Evolutionary conservation across 2,888 invertebrate species (phyloP).

Genomic region (Sphecodes monilicornis): DNA sequence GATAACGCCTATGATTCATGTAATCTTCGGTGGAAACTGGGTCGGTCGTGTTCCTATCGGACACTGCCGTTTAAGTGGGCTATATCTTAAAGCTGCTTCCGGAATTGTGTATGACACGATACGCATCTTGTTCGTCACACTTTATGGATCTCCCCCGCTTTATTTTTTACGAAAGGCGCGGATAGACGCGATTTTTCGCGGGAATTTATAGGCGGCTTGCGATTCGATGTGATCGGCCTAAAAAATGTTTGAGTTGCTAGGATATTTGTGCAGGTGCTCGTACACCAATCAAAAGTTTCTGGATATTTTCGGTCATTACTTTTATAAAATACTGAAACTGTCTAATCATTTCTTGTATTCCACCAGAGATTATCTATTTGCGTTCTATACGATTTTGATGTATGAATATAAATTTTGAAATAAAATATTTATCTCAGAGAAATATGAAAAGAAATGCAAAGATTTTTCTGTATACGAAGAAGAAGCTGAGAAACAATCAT

Average conservation of each 20-base stretch:
- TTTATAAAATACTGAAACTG: not conserved
- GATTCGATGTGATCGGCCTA: not conserved
- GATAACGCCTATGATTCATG: not conserved
- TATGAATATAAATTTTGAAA: not conserved
- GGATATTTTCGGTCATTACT: not conserved
- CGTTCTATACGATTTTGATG: too few species aligned
- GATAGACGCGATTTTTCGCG: not conserved
- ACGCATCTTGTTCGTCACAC: not conserved
- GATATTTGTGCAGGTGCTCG: not conserved
- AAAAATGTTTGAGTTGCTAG: not conserved
- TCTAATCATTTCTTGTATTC: not conserved
- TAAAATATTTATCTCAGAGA: not conserved
- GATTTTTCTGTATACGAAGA: too few species aligned
- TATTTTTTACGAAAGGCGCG: not conserved
- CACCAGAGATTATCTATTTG: not conserved
- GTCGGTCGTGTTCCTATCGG: conserved; percentile 5
- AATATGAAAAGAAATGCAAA: too few species aligned
- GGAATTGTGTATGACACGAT: conserved; percentile 5
- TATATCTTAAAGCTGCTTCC: not conserved
- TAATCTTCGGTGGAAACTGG: not conserved
- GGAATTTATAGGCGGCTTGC: not conserved
- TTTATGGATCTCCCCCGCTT: not conserved
- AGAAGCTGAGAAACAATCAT: not conserved
- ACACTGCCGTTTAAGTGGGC: not conserved
- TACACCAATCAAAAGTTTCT: not conserved